These are phyloP conservation scores for Amiota communis DNA, from an alignment of 2,888 invertebrate species.

Conservation along the genomic window DNA sequence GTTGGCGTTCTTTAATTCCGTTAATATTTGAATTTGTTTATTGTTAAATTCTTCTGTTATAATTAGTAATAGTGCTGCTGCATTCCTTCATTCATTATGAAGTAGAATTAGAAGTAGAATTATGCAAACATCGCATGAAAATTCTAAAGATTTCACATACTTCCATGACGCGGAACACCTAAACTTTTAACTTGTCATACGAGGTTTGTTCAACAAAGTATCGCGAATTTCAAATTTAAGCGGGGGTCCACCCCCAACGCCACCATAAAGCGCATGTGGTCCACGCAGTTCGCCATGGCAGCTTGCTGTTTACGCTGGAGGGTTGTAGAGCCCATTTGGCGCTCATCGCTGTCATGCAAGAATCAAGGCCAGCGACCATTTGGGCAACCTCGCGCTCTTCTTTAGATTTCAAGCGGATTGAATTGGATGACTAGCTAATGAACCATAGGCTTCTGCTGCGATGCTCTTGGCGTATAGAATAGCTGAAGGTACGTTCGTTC, in stretches of 20 bases:
- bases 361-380: slow-evolving; percentile 91
- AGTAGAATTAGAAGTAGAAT: too few species aligned
- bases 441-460: slow-evolving; percentile 93
- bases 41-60: too few species aligned
- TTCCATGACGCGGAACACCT: too few species aligned
- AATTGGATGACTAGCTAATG: slow-evolving; percentile 92
- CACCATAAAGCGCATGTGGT: slow-evolving; percentile 63
- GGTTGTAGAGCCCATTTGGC: slow-evolving; percentile 73
- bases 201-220: too few species aligned
- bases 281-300: slow-evolving; percentile 60
- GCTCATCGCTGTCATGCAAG: slow-evolving; percentile 80
- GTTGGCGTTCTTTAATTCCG: too few species aligned
- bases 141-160: too few species aligned
- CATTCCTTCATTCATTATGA: too few species aligned
- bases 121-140: too few species aligned
- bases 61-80: too few species aligned
- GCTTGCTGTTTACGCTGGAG: slow-evolving; percentile 65
- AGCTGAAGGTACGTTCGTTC: slow-evolving; percentile 93
- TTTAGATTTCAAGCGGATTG: slow-evolving; percentile 88
- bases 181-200: too few species aligned
- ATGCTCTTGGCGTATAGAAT: slow-evolving; percentile 94
- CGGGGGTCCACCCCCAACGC: slow-evolving; percentile 42
- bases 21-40: too few species aligned
- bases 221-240: too few species aligned
- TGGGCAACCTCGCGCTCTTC: slow-evolving; percentile 94